phyloP scores from a whole-genome alignment of 2,797 vertebrate genomes.

The Enteromius unitaeniatus region DNA sequence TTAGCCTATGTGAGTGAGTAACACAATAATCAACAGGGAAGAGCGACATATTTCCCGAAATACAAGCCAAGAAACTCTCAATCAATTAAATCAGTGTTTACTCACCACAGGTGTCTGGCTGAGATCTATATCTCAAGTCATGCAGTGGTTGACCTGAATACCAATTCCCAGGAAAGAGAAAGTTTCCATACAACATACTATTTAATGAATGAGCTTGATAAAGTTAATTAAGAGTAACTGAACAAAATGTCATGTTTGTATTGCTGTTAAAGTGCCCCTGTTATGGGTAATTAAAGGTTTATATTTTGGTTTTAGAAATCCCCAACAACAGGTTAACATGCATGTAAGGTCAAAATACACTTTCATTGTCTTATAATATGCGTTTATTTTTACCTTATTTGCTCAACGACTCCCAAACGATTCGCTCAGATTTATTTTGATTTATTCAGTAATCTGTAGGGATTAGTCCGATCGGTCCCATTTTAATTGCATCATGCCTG shows the following conservation, averaged over 20 bases:
- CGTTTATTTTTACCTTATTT: too few species aligned
- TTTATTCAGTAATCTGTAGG: too few species aligned
- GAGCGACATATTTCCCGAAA: constrained; percentile 60
- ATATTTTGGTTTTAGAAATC: too few species aligned
- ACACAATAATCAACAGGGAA: constrained; percentile 52
- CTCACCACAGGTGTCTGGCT: constrained; percentile 39
- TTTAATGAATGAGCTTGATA: background rate
- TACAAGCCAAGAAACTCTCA: constrained; percentile 56
- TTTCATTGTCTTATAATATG: too few species aligned
- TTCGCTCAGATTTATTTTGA: too few species aligned
- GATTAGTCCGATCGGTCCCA: too few species aligned
- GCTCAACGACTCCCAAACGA: too few species aligned
- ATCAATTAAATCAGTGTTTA: constrained; percentile 57
- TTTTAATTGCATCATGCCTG: too few species aligned
- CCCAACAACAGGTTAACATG: too few species aligned
- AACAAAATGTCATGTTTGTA: background rate
- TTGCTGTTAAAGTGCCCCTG: background rate
- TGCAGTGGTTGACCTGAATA: background rate
- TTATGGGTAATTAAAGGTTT: too few species aligned
- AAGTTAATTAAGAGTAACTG: background rate
- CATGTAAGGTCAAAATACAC: too few species aligned
- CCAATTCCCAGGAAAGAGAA: background rate
- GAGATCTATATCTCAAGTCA: background rate
- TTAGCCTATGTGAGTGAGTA: constrained; percentile 33
- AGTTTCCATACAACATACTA: background rate